Evolutionary conservation across 64 coral and sea anemone species (phyloP), one percentile per base, ranked within the genome.

Genomic region (Anthopleura sola): DNA sequence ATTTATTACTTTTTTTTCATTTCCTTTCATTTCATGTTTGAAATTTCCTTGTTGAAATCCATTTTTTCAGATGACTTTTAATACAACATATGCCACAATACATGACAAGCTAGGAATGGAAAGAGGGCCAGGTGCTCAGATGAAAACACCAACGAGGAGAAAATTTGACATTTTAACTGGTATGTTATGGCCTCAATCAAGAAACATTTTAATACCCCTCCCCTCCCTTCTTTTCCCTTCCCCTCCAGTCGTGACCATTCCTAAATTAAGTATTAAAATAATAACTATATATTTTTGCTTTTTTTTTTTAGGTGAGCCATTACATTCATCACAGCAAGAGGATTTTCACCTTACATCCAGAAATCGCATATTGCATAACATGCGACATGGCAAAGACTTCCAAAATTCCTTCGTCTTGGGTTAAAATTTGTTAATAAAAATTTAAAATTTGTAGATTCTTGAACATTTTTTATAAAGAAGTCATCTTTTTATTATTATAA

Each of bases 141-240:
- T 90, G 75, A 47, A 24, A 78, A 69, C 53, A 32, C 66, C 87
- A n/a, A 81, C 39, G 0, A 82, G 40, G 26, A 36, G 82, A 37
- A 75, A 54, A 60, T 92, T 92, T 55, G 83, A 96, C 34, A 92
- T 96, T 37, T 88, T 96, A 32, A 96, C 94, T 87, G 94, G 94
- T 96, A 89, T 36, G 13, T 13, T 53, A n/a, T 48, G 46, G 69
- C 34, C 69, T 75, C 15, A 14, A 75, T 21, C 69, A 31, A 21
- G 23, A 34, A 76, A 32, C 40, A 44, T 44, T 44, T 44, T 44
- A 1, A 44, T 0, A 44, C 0, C 40, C 40, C 40, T 8, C 40
- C 9, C 40, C 40, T 8, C 40, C 9, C 40, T 6, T 6, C 40
- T n/a, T n/a, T n/a, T n/a, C n/a, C n/a, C n/a, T n/a, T 44, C 40